Conservation (phyloP, 2,888 invertebrate species). For the Limnephilus rhombicus region DNA sequence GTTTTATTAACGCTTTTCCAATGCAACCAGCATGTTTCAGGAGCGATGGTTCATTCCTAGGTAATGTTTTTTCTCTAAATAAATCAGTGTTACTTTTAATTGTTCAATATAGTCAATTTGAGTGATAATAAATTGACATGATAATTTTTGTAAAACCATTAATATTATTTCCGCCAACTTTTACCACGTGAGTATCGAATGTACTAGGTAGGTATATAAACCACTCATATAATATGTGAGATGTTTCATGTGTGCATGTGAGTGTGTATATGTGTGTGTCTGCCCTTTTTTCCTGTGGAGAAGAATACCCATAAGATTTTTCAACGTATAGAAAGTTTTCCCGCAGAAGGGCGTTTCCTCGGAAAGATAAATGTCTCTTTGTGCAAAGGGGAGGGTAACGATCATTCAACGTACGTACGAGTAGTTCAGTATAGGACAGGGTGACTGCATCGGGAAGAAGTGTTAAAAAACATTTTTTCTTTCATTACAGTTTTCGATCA, state of each 20-base stretch:
- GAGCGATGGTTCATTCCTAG: too few relatives aligned
- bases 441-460: neutral
- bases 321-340: neutral
- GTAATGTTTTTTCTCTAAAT: too few relatives aligned
- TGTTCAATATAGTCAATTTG: too few relatives aligned
- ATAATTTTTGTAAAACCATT: neutral
- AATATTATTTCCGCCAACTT: neutral
- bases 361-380: slow-evolving; percentile 52
- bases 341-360: slow-evolving; percentile 45
- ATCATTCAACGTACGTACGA: neutral
- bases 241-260: neutral
- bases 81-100: too few relatives aligned
- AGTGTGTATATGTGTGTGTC: neutral
- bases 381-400: neutral
- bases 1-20: too few relatives aligned
- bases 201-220: too few relatives aligned
- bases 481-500: too few relatives aligned
- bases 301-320: slow-evolving; percentile 36
- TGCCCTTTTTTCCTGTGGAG: slow-evolving; percentile 27
- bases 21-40: too few relatives aligned
- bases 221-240: neutral
- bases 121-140: too few relatives aligned
- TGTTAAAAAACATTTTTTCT: too few relatives aligned
- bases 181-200: neutral
- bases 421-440: neutral